Conservation (phyloP, 2,113 vertebrate species). For the Callipepla californica region DNA sequence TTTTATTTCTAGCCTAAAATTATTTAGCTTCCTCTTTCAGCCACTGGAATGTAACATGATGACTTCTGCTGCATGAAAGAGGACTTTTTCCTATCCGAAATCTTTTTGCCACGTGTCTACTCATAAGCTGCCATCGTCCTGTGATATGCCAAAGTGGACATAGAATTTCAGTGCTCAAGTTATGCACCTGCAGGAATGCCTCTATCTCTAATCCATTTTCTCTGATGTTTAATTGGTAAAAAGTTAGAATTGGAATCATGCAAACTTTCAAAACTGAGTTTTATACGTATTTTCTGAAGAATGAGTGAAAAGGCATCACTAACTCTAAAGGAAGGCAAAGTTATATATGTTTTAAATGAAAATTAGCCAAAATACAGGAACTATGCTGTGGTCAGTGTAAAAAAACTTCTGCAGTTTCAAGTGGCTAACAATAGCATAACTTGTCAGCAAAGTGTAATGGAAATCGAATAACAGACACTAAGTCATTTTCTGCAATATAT, state of each 20-base stretch:
- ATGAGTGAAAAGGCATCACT: background rate
- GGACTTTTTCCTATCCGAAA: background rate
- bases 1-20: background rate
- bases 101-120: background rate
- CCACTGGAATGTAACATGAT: background rate
- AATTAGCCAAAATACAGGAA: background rate
- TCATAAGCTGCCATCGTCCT: background rate
- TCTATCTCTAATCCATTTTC: background rate
- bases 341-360: background rate
- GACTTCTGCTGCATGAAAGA: background rate
- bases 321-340: background rate
- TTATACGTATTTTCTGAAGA: background rate
- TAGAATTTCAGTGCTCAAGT: background rate
- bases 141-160: background rate
- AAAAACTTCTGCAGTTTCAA: background rate
- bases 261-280: background rate
- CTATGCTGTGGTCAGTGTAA: background rate
- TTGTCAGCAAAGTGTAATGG: conserved; percentile 1
- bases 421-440: background rate
- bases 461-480: background rate
- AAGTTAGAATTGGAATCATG: background rate
- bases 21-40: background rate
- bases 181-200: background rate
- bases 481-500: background rate
- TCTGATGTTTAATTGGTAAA: background rate